Conservation (phyloP, 2,797 vertebrate species). For the Sus cebifrons region DNA sequence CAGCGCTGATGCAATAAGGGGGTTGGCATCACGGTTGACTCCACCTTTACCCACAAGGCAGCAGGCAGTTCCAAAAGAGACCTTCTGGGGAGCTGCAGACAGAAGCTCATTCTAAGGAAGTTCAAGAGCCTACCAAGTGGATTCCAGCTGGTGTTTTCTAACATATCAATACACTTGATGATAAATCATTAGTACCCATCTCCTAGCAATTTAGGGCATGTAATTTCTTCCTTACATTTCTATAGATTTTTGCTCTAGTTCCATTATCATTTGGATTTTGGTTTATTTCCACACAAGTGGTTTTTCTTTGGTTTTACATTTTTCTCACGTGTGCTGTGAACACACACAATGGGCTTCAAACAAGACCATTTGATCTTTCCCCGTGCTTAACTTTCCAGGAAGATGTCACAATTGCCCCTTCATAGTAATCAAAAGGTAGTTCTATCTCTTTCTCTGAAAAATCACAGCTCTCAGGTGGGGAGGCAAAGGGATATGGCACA, state of each 20-base stretch:
- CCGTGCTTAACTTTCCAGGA: slow-evolving; percentile 65
- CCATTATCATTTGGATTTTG: slow-evolving; percentile 34
- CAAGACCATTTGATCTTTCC: slow-evolving; percentile 79
- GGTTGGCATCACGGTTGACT: neutral
- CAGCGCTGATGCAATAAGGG: neutral
- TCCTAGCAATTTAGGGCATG: neutral
- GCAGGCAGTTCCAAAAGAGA: neutral
- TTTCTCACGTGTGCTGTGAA: slow-evolving; percentile 57
- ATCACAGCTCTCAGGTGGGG: slow-evolving; percentile 67
- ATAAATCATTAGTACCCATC: slow-evolving; percentile 27
- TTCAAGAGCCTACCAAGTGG: neutral
- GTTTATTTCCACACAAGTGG: slow-evolving; percentile 25
- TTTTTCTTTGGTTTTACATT: slow-evolving; percentile 72
- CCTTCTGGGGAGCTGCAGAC: neutral
- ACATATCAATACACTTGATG: neutral
- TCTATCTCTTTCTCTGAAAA: slow-evolving; percentile 71
- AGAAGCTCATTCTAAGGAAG: neutral
- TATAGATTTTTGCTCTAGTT: neutral
- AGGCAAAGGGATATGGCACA: slow-evolving; percentile 41
- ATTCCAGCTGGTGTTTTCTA: neutral
- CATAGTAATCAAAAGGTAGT: slow-evolving; percentile 76
- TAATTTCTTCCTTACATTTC: slow-evolving; percentile 32
- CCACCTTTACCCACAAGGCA: neutral
- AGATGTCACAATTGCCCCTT: slow-evolving; percentile 76
- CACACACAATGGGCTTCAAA: slow-evolving; percentile 76